Conservation (phyloP, 2,113 vertebrate genomes). For the Mungos mungo region DNA sequence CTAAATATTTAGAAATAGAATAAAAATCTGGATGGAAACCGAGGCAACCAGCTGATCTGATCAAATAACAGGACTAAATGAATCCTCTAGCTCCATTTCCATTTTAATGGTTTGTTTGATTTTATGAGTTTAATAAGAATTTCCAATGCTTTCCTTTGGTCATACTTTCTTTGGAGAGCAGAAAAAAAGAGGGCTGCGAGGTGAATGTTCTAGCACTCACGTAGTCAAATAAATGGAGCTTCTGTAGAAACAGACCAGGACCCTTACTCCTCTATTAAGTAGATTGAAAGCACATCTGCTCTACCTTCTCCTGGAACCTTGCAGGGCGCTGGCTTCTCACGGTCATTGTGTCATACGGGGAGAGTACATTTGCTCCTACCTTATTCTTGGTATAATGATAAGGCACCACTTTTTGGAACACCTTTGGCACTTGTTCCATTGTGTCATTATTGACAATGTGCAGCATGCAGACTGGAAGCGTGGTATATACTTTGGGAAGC, state of each 20-base stretch:
- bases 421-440: constrained; percentile 86
- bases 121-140: neutral
- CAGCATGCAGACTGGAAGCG: constrained; percentile 85
- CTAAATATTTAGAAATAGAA: neutral
- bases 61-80: neutral
- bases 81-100: neutral
- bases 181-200: neutral
- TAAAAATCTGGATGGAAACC: neutral
- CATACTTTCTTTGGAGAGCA: neutral
- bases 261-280: neutral
- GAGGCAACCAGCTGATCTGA: neutral
- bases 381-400: constrained; percentile 90
- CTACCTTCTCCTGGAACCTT: neutral
- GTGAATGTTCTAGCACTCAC: neutral
- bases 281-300: neutral
- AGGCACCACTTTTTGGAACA: constrained; percentile 87
- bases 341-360: neutral
- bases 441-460: constrained; percentile 95
- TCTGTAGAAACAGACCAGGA: neutral
- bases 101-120: neutral
- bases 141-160: neutral
- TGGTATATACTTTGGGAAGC: constrained; percentile 87
- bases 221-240: neutral
- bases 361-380: constrained; percentile 81
- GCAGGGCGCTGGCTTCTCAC: neutral